Conservation (phyloP, 2,888 invertebrate genomes). For the Monopis laevigella region DNA sequence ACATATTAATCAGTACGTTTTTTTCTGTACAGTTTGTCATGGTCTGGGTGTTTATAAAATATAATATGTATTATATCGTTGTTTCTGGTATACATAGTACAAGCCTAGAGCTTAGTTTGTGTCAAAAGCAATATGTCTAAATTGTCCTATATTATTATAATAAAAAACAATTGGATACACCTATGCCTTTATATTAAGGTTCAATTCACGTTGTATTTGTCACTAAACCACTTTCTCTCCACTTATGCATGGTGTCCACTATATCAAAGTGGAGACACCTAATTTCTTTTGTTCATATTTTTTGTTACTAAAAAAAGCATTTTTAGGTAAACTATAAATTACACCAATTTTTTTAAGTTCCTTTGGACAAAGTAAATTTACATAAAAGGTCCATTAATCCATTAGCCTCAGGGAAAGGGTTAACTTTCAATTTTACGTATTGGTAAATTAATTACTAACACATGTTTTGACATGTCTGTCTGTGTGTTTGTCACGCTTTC, state of each 20-base stretch:
- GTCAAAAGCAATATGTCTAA: no score
- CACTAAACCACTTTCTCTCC: background rate
- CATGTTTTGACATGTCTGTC: slow-evolving; percentile 43
- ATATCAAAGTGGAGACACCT: background rate
- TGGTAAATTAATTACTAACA: slow-evolving; percentile 61
- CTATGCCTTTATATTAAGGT: no score
- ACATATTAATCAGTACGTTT: no score
- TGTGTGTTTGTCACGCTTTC: slow-evolving; percentile 60
- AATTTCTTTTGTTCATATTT: background rate
- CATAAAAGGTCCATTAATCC: slow-evolving; percentile 8
- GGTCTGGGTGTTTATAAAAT: no score
- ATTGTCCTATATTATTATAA: no score
- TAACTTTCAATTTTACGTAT: slow-evolving; percentile 53
- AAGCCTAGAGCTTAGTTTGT: no score
- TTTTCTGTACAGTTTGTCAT: no score
- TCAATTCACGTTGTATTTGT: no score
- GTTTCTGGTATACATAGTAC: no score
- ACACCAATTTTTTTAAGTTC: background rate
- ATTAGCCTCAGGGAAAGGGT: slow-evolving; percentile 27
- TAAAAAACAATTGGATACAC: no score
- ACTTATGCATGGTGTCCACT: background rate
- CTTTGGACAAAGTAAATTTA: background rate
- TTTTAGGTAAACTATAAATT: background rate
- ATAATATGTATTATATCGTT: no score
- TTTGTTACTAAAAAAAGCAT: no score